These are phyloP conservation scores for Sesamia inferens DNA, from an alignment of 2,888 invertebrate genomes.

Conservation along the genomic window DNA sequence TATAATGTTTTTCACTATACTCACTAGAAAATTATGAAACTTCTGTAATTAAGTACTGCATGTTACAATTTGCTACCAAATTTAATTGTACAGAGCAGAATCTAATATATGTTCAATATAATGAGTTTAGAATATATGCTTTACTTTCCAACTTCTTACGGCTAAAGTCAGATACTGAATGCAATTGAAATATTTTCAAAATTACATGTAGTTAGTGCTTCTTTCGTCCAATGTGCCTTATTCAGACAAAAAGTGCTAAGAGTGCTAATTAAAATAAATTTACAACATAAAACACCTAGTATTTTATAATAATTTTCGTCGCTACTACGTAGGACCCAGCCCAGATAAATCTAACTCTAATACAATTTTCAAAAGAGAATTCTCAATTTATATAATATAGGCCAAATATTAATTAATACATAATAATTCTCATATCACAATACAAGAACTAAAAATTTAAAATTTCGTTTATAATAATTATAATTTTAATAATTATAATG, in stretches of 20 bases:
- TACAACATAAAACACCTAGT: conserved; percentile 52
- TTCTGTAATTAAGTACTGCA: conserved; percentile 68
- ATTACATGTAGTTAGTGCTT: conserved; percentile 63
- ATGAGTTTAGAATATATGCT: conserved; percentile 89
- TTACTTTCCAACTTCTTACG: conserved; percentile 75
- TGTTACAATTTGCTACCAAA: conserved; percentile 69
- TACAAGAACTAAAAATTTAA: conserved; percentile 65
- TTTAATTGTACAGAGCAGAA: conserved; percentile 68
- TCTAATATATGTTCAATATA: conserved; percentile 77
- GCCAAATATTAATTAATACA: conserved; percentile 74
- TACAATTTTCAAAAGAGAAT: conserved; percentile 65
- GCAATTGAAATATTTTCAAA: conserved; percentile 60
- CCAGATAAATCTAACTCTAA: conserved; percentile 59
- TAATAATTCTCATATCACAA: conserved; percentile 72
- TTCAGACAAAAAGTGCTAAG: conserved; percentile 70
- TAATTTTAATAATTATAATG: conserved; percentile 62
- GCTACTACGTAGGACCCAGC: conserved; percentile 53
- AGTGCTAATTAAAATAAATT: conserved; percentile 68
- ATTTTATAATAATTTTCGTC: conserved; percentile 47
- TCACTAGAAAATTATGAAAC: conserved; percentile 71
- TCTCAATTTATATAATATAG: conserved; percentile 70
- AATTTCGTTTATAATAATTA: conserved; percentile 63
- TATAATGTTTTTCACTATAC: conserved; percentile 79
- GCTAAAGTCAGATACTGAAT: conserved; percentile 62
- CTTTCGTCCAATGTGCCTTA: conserved; percentile 69